Evolutionary conservation across 2,888 invertebrate genomes (phyloP).

Genomic region (Drosophila dives): DNA sequence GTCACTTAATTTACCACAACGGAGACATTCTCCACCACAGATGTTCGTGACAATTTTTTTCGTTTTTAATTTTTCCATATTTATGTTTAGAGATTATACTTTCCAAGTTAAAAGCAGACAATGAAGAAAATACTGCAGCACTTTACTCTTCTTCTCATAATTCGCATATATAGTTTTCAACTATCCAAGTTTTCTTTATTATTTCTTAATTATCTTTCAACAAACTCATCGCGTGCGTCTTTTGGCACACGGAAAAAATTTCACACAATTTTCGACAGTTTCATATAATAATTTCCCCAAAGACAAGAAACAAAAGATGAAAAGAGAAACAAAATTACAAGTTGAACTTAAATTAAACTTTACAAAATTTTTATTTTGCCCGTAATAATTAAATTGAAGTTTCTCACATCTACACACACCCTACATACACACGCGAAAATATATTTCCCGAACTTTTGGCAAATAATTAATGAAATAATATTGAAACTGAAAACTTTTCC

Average conservation of each 20-base stretch:
- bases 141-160: conserved; percentile 38
- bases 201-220: conserved; percentile 63
- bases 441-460: conserved; percentile 40
- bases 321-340: conserved; percentile 17
- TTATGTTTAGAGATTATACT: conserved; percentile 68
- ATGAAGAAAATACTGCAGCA: conserved; percentile 40
- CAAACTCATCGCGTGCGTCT: conserved; percentile 31
- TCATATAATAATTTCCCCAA: conserved; percentile 37
- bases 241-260: conserved; percentile 20
- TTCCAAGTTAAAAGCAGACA: conserved; percentile 32
- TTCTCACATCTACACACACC: conserved; percentile 16
- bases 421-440: conserved; percentile 6
- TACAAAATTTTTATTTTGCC: conserved; percentile 23
- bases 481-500: conserved; percentile 59
- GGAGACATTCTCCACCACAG: conserved; percentile 99
- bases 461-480: conserved; percentile 68
- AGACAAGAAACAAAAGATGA: conserved; percentile 26
- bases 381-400: conserved; percentile 18
- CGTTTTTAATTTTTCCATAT: conserved; percentile 82
- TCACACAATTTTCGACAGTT: conserved; percentile 43
- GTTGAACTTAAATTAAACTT: conserved; percentile 28
- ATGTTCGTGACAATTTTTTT: conserved; percentile 96
- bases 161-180: conserved; percentile 57
- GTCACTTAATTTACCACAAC: conserved; percentile 99
- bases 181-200: conserved; percentile 68